Evolutionary conservation across 2,797 vertebrate species (phyloP).

Genomic region (Parauchenoglanis ngamensis): DNA sequence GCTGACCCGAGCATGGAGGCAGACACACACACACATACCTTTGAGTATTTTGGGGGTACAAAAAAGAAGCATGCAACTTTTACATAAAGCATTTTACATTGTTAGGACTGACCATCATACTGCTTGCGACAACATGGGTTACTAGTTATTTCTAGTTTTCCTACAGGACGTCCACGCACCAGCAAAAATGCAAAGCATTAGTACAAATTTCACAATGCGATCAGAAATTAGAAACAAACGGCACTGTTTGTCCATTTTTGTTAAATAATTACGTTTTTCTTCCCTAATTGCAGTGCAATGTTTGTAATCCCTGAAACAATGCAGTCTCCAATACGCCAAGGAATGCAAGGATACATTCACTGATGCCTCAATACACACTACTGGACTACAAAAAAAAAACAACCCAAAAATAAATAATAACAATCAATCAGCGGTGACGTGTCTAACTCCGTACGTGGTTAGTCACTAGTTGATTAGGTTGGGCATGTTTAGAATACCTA

Average conservation of each 20-base stretch:
- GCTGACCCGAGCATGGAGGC: neutral
- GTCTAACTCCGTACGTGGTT: conserved; percentile 27
- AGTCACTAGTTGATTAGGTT: conserved; percentile 57
- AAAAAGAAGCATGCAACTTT: neutral
- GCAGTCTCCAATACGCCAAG: neutral
- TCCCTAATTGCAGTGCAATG: neutral
- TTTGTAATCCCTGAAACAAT: conserved; percentile 14
- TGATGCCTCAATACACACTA: conserved; percentile 9
- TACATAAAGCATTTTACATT: neutral
- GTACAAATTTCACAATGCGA: neutral
- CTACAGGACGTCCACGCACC: neutral
- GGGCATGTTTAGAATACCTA: conserved; percentile 66
- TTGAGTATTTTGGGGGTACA: neutral
- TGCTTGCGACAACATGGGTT: neutral
- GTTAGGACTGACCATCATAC: neutral
- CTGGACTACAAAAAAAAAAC: too few species aligned
- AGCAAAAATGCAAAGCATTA: neutral
- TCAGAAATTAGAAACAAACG: conserved; percentile 27
- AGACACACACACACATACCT: neutral
- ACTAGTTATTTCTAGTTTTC: neutral
- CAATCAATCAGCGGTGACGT: conserved; percentile 28
- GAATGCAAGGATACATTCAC: conserved; percentile 15
- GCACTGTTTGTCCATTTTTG: neutral
- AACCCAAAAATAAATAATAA: neutral
- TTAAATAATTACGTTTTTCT: neutral